Evolutionary conservation across 2,888 invertebrate genomes (phyloP).

Genomic region (Callyntrura sp.): DNA sequence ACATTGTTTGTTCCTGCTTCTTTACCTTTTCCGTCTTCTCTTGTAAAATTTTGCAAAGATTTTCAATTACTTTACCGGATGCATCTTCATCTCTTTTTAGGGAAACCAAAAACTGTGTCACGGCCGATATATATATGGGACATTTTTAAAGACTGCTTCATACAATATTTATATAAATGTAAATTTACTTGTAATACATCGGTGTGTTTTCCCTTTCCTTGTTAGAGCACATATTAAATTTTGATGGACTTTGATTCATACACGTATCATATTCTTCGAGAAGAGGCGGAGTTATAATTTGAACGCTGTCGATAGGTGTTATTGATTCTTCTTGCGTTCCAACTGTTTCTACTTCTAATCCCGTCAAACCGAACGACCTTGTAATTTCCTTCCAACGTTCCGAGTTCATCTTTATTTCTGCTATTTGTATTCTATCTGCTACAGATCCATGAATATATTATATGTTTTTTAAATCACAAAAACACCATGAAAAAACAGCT

Average conservation of each 20-base stretch:
- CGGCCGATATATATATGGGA: too few relatives aligned
- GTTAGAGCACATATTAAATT: background rate
- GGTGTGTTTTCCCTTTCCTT: background rate
- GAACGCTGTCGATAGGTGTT: background rate
- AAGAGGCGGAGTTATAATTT: too few relatives aligned
- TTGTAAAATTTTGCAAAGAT: conserved; percentile 15
- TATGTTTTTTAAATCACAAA: too few relatives aligned
- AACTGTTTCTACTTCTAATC: background rate
- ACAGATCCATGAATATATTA: too few relatives aligned
- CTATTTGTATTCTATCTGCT: too few relatives aligned
- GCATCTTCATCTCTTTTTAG: background rate
- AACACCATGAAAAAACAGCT: too few relatives aligned
- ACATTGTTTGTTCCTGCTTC: background rate
- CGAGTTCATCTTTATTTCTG: conserved; percentile 21
- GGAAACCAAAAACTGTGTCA: too few relatives aligned
- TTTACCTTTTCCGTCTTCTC: conserved; percentile 15
- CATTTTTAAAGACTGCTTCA: too few relatives aligned
- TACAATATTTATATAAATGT: too few relatives aligned
- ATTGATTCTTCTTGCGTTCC: background rate
- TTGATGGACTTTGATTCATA: background rate
- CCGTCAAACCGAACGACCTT: background rate
- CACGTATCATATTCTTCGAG: too few relatives aligned
- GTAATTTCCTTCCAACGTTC: conserved; percentile 48
- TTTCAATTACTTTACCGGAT: conserved; percentile 9
- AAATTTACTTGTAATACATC: background rate